Percentiles rank a stretch among this genome's conserved stretches.
phyloP scores from a whole-genome alignment of 2,797 vertebrate genomes.

The Naso thynnoides region DNA sequence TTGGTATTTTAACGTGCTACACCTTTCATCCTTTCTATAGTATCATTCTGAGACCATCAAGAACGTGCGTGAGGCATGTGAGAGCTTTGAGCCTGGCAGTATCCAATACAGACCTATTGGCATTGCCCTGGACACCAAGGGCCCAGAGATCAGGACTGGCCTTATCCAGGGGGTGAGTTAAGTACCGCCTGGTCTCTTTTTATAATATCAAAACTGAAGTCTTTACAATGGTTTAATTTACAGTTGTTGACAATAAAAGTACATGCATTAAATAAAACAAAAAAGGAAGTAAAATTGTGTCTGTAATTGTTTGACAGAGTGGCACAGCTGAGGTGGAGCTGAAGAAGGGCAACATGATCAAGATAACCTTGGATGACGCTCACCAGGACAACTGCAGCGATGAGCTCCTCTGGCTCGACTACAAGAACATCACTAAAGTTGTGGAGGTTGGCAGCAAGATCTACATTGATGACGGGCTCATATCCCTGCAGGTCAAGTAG shows the following conservation, averaged over 20 bases:
- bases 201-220: background rate
- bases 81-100: slow-evolving; percentile 94
- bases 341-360: slow-evolving; percentile 90
- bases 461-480: slow-evolving; percentile 97
- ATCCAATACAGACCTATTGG: slow-evolving; percentile 95
- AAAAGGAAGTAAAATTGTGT: background rate
- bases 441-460: slow-evolving; percentile 94
- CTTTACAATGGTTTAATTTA: background rate
- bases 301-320: slow-evolving; percentile 83
- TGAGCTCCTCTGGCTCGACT: slow-evolving; percentile 92
- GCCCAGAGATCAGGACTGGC: slow-evolving; percentile 98
- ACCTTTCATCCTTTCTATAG: slow-evolving; percentile 69
- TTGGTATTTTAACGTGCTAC: background rate
- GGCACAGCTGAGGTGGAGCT: slow-evolving; percentile 97
- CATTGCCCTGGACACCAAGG: slow-evolving; percentile 97
- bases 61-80: slow-evolving; percentile 93
- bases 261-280: background rate
- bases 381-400: slow-evolving; percentile 93
- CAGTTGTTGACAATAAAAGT: background rate
- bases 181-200: background rate
- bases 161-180: slow-evolving; percentile 95
- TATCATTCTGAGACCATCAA: slow-evolving; percentile 94
- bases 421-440: slow-evolving; percentile 95
- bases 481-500: slow-evolving; percentile 92
- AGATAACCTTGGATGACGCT: slow-evolving; percentile 91